Base-by-base conservation (phyloP, 2,888 invertebrate species). In the Copidosoma aretas region DNA sequence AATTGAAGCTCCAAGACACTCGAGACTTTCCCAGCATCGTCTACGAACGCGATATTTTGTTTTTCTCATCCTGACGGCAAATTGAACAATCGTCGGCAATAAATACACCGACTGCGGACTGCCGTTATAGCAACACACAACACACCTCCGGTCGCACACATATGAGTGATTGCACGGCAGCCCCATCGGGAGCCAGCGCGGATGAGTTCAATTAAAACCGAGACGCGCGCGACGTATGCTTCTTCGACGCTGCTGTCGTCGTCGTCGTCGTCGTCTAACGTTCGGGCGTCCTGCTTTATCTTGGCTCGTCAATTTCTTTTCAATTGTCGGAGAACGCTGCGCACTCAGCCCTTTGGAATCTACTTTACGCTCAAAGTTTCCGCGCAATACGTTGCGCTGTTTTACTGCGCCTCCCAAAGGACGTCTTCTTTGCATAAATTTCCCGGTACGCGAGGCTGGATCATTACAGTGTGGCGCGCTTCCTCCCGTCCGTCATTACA, bases 21-120 rank as follows among this genome's bases (percentile, higher is more conserved):
- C 41, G 10, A 21, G 54, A 15, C 17, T 46, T 46, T 46, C 43
- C 17, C 43, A 46, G 43, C 43, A 17, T 46, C 17, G 8, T 8
- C 43, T 3, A 41, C 14, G 8, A n/a, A 41, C 24, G 17, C 43
- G 46, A 54, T 51, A 39, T 39, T 12, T 52, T 21, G 17, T 19
- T 41, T 64, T 39, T 61, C 52, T 22, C 53, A 22, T 71, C 65
- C 51, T 61, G 58, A 66, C 71, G 76, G 75, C 77, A 75, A 79
- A 80, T 80, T 80, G 79, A 78, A 80, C 79, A 80, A 80, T 80
- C 78, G 80, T 74, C 74, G 75, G 76, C 73, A 72, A 77, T 74
- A 15, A 52, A 19, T 19, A 73, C 68, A 70, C 69, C 56, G 76
- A 74, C 73, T 68, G 68, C 69, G 54, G 76, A 74, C 73, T 72